Base-by-base conservation (phyloP, 2,888 invertebrate species). In the Rhingia rostrata region DNA sequence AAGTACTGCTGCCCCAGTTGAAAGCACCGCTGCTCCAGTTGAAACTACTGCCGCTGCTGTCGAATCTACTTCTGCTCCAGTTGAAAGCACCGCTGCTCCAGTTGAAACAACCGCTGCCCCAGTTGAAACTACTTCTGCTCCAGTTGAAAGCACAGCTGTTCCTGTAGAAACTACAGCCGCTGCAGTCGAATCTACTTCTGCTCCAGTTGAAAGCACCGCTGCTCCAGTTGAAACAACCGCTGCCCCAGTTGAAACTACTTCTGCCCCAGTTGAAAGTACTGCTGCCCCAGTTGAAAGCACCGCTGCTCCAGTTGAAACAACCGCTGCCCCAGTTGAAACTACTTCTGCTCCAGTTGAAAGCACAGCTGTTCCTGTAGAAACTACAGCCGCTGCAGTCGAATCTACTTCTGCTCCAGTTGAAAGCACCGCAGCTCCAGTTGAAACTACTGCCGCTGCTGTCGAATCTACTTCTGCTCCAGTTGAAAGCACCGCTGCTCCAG, bases 301-400 rank as follows among this genome's bases (percentile, higher is more conserved):
- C 6, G 14, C 35, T 14, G 66, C 32, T 12, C n/a, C 85, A 49
- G 87, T 88, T 49, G 87, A 87, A 74, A 88, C 86, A 30, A 88
- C 88, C 0, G 88, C 88, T 4, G 58, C 87, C 43, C 45, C 75
- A 7, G 56, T 9, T 33, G 74, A 33, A 10, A 12, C 63, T 0
- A 37, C 67, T n/a, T 22, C 4, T 30, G 37, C 37, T n/a, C 30
- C 86, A 54, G 30, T 12, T 12, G 47, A 49, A 41, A 9, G 6
- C 10, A 75, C 86, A 0, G 78, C 53, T 30, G 14, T 10, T 39
- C 12, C 85, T 9, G 35, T 39, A 6, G 70, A 49, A 47, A 10
- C 39, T 10, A 32, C 60, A 37, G 37, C 33, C 0, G 43, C 51
- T 4, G 45, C 51, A 64, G 47, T 7, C 10, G 51, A 39, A 45